Base-by-base conservation (phyloP, 2,113 vertebrate species). In the Phyllostomus discolor region DNA sequence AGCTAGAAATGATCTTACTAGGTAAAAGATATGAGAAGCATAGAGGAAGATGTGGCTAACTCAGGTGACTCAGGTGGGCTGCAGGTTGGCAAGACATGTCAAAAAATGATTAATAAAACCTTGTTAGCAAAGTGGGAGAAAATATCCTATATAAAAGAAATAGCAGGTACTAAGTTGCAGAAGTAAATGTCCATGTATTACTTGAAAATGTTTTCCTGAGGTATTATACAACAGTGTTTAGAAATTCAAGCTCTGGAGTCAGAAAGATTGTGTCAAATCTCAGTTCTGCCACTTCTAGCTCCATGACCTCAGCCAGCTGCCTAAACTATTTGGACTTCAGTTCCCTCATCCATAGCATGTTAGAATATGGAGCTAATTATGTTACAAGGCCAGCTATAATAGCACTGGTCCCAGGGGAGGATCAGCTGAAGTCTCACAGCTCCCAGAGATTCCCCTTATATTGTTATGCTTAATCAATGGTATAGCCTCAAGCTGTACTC, bases 161-260 rank as follows among this genome's bases (percentile, higher is more conserved):
- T 8, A 50, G 10, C 43, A 59, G 66, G 17, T 10, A 59, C 38
- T 26, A 52, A 31, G 54, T 19, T 15, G 1, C 16, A 87, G 62
- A 93, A 78, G 1, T 48, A 66, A 35, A 95, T 66, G 28, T 1
- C 1, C 38, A n/a, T n/a, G 17, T 43, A 3, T 75, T 84, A 17
- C n/a, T 67, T 95, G 35, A 41, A 79, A 38, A 35, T 10, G 28
- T 95, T 92, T 88, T 26, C 12, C 11, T 76, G 26, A 38, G n/a
- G 10, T 17, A 2, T 15, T 38, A 38, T 31, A 3, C 46, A 85
- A 76, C 10, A 41, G 33, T 48, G 78, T 62, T 72, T 72, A 79
- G 35, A 95, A 83, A 17, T 59, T 84, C 5, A 35, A 5, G 4
- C 24, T 81, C 46, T 35, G 7, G 43, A 95, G 73, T 57, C 38